Conservation (phyloP, 2,888 invertebrate genomes). For the Microchrysa polita region DNA sequence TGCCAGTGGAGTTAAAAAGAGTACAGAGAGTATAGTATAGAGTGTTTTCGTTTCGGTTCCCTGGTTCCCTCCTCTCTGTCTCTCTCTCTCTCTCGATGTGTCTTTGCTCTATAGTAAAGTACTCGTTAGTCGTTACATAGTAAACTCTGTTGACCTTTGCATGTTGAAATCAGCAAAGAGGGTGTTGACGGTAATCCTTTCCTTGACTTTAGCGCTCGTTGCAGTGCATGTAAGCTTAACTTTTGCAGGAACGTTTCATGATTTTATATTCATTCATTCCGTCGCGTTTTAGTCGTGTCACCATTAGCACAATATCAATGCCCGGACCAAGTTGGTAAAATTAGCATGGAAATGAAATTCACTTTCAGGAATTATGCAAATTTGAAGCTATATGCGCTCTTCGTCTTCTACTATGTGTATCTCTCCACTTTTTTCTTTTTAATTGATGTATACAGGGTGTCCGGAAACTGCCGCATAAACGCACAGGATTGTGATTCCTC, state of each 20-base stretch:
- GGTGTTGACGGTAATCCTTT: slow-evolving; percentile 22
- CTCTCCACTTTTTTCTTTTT: slow-evolving; percentile 14
- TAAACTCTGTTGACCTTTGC: slow-evolving; percentile 33
- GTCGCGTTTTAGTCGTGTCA: slow-evolving; percentile 44
- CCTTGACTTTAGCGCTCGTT: slow-evolving; percentile 20
- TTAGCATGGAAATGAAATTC: slow-evolving; percentile 51
- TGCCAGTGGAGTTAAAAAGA: background rate
- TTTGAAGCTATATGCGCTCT: background rate
- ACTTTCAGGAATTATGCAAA: slow-evolving; percentile 48
- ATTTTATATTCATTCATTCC: slow-evolving; percentile 40
- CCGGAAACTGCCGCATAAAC: no score
- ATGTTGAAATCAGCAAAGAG: slow-evolving; percentile 16
- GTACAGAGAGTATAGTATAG: no score
- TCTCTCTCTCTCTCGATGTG: background rate
- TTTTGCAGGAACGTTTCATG: background rate
- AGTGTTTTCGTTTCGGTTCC: no score
- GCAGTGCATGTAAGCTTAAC: slow-evolving; percentile 33
- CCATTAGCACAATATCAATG: slow-evolving; percentile 49
- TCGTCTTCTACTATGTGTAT: no score
- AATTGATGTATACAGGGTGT: no score
- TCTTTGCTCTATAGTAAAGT: no score
- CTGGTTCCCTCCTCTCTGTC: background rate
- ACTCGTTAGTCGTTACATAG: background rate
- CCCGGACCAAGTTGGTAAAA: slow-evolving; percentile 48
- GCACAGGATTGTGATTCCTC: no score